Conservation (phyloP, 2,797 vertebrate species). For the Pseudomugil tenellus region DNA sequence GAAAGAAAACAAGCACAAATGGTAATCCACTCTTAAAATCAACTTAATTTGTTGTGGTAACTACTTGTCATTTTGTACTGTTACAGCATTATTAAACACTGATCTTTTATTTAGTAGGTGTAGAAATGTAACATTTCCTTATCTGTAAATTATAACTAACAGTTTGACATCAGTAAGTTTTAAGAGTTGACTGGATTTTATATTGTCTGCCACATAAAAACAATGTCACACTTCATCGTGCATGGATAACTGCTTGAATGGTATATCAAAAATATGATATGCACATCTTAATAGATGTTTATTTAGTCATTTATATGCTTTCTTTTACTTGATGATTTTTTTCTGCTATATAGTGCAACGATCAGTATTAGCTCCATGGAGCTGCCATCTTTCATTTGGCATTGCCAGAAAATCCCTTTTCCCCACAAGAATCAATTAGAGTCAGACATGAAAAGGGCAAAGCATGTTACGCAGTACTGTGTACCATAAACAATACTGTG, state of each 20-base stretch:
- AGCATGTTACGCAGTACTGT: constrained; percentile 53
- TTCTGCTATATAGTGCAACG: constrained; percentile 46
- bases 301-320: constrained; percentile 81
- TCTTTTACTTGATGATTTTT: constrained; percentile 63
- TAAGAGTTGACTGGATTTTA: constrained; percentile 50
- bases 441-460: constrained; percentile 38
- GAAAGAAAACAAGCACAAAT: constrained; percentile 77
- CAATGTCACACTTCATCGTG: constrained; percentile 46
- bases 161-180: constrained; percentile 61
- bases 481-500: constrained; percentile 55
- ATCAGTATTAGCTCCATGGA: constrained; percentile 43
- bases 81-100: constrained; percentile 53
- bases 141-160: constrained; percentile 75
- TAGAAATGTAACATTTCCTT: constrained; percentile 65
- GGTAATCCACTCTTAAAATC: constrained; percentile 60
- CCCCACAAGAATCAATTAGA: constrained; percentile 37
- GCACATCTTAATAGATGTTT: constrained; percentile 66
- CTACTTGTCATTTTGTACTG: constrained; percentile 67
- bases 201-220: constrained; percentile 40
- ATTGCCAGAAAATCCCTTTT: constrained; percentile 29
- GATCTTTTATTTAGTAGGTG: constrained; percentile 67
- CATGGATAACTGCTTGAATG: constrained; percentile 63
- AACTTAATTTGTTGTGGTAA: constrained; percentile 63
- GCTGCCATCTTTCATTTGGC: constrained; percentile 39
- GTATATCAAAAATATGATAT: constrained; percentile 54